Evolutionary conservation across 2,113 vertebrate genomes (phyloP).

Genomic region (Rousettus leschenaultii): DNA sequence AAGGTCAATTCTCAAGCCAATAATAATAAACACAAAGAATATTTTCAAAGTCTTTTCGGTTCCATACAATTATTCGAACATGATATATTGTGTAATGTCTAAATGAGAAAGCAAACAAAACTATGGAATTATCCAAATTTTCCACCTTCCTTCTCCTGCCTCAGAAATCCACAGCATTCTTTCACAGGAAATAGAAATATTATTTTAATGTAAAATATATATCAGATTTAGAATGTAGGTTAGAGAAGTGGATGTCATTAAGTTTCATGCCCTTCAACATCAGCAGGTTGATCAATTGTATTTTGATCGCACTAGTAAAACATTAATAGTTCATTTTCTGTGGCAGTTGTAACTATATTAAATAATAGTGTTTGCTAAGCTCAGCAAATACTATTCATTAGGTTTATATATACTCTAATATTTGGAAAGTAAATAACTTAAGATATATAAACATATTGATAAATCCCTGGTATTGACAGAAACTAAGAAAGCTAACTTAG

Average conservation of each 20-base stretch:
- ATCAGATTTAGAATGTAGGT: not conserved
- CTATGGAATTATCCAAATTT: slow-evolving; percentile 19
- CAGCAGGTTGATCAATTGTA: not conserved
- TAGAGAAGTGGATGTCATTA: not conserved
- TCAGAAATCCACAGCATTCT: slow-evolving; percentile 22
- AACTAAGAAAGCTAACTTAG: not conserved
- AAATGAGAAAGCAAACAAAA: slow-evolving; percentile 50
- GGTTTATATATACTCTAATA: not conserved
- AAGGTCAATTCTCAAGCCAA: slow-evolving; percentile 49
- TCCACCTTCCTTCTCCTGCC: slow-evolving; percentile 37
- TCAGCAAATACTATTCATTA: not conserved
- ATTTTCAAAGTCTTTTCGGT: slow-evolving; percentile 58
- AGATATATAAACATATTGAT: not conserved
- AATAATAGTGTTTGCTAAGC: not conserved
- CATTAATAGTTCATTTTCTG: not conserved
- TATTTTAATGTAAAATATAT: not conserved
- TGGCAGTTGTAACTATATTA: not conserved
- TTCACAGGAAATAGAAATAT: not conserved
- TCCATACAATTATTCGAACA: slow-evolving; percentile 40
- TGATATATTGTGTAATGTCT: slow-evolving; percentile 29
- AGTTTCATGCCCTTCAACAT: not conserved
- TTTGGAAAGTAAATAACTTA: not conserved
- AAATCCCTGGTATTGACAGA: not conserved
- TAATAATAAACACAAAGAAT: slow-evolving; percentile 50
- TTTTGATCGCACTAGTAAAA: not conserved